Evolutionary conservation across 1,140 invertebrate species (phyloP).

Genomic region (Drosophila ambigua): DNA sequence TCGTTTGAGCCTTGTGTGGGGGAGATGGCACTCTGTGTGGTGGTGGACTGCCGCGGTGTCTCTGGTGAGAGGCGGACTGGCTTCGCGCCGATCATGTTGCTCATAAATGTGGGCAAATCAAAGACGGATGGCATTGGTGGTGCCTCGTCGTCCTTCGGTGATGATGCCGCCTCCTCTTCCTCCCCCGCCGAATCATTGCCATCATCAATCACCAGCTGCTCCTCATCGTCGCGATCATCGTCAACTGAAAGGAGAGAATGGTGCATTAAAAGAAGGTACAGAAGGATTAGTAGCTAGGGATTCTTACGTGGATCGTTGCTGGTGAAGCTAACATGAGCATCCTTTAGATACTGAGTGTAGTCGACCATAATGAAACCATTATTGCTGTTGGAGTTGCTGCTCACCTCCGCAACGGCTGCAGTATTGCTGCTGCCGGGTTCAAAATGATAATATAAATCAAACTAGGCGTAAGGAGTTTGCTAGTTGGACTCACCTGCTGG

Average conservation of each 20-base stretch:
- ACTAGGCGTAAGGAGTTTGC: not conserved
- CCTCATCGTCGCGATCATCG: constrained; percentile 76
- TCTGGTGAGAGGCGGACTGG: not conserved
- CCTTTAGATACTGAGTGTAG: constrained; percentile 83
- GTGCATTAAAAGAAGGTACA: not conserved
- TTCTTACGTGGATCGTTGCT: constrained; percentile 73
- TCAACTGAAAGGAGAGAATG: constrained; percentile 51
- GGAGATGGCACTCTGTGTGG: constrained; percentile 27
- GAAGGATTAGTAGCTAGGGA: not conserved
- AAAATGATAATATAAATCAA: not conserved
- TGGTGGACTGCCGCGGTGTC: not conserved
- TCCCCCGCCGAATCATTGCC: constrained; percentile 59
- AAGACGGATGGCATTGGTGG: constrained; percentile 62
- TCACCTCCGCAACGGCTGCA: constrained; percentile 36
- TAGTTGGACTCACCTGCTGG: constrained; percentile 2
- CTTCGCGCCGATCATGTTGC: constrained; percentile 52
- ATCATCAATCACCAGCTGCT: constrained; percentile 77
- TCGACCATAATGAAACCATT: constrained; percentile 74
- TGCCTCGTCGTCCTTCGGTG: constrained; percentile 17
- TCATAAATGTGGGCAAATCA: constrained; percentile 70
- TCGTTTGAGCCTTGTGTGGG: not conserved
- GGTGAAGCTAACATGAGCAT: constrained; percentile 72
- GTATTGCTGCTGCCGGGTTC: constrained; percentile 9
- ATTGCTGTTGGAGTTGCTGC: constrained; percentile 70
- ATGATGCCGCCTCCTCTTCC: constrained; percentile 21